Percentiles rank a stretch among this genome's conserved stretches.
phyloP scores from a whole-genome alignment of 2,797 vertebrate genomes.

The Anguilla megastoma region DNA sequence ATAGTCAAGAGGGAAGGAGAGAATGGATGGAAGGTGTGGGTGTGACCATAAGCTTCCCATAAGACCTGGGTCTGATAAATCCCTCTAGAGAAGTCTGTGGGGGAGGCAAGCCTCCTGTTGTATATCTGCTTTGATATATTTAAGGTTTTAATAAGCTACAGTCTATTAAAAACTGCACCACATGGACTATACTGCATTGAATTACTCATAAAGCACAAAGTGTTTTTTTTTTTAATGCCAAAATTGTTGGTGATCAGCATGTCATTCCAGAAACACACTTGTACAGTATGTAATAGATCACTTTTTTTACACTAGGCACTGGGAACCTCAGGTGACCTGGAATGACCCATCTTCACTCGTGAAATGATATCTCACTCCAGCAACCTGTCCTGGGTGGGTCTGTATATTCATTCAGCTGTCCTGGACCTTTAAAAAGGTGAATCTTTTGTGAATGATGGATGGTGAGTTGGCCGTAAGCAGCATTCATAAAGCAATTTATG shows the following conservation, averaged over 20 bases:
- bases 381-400: slow-evolving; percentile 47
- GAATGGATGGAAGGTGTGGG: neutral
- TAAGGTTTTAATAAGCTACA: slow-evolving; percentile 5
- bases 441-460: neutral
- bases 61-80: neutral
- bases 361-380: neutral
- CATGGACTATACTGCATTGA: neutral
- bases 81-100: neutral
- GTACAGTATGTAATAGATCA: neutral
- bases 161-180: neutral
- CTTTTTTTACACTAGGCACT: neutral
- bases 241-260: neutral
- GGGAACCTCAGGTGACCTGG: neutral
- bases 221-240: no score
- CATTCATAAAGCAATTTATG: neutral
- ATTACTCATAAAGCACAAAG: neutral
- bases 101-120: neutral
- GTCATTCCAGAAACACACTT: neutral
- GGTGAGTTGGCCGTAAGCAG: neutral
- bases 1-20: neutral
- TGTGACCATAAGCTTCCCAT: neutral
- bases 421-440: neutral
- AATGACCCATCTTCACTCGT: neutral
- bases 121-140: slow-evolving; percentile 1
- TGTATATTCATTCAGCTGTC: slow-evolving; percentile 62